Percentiles rank a stretch among this genome's conserved stretches.
phyloP scores from a whole-genome alignment of 2,113 vertebrate genomes.

The Tympanuchus pallidicinctus region DNA sequence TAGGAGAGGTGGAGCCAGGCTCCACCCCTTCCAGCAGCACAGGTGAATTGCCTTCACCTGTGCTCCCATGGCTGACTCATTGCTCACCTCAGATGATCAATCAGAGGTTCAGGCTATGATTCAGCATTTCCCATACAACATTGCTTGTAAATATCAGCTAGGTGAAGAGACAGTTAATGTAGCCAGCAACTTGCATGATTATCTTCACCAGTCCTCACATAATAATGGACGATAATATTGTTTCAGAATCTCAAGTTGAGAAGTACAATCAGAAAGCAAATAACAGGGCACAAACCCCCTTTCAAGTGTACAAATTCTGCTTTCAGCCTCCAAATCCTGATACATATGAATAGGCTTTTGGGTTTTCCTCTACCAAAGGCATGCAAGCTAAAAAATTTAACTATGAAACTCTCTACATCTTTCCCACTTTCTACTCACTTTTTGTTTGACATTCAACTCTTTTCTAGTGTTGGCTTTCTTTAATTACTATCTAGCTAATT shows the following conservation, averaged over 20 bases:
- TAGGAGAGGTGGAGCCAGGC: too few species aligned
- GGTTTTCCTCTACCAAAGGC: not conserved
- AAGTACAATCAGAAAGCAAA: not conserved
- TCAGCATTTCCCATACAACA: too few species aligned
- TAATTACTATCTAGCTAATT: slow-evolving; percentile 2
- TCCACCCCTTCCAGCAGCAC: too few species aligned
- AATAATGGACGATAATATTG: not conserved
- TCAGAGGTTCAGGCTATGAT: too few species aligned
- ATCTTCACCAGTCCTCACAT: not conserved
- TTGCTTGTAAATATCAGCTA: not conserved
- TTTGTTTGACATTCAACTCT: not conserved
- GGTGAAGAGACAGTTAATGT: not conserved
- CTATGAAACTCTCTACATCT: not conserved
- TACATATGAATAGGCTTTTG: not conserved
- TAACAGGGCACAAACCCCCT: not conserved
- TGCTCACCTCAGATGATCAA: too few species aligned
- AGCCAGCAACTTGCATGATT: not conserved
- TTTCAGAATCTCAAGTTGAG: not conserved
- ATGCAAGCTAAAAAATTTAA: not conserved
- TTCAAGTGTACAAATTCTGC: not conserved
- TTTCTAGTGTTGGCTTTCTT: not conserved
- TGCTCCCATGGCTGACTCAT: too few species aligned
- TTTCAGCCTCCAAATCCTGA: not conserved
- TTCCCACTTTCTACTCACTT: not conserved
- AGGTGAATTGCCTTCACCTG: too few species aligned